phyloP scores from a whole-genome alignment of 2,113 vertebrate species.

The Labrus mixtus region DNA sequence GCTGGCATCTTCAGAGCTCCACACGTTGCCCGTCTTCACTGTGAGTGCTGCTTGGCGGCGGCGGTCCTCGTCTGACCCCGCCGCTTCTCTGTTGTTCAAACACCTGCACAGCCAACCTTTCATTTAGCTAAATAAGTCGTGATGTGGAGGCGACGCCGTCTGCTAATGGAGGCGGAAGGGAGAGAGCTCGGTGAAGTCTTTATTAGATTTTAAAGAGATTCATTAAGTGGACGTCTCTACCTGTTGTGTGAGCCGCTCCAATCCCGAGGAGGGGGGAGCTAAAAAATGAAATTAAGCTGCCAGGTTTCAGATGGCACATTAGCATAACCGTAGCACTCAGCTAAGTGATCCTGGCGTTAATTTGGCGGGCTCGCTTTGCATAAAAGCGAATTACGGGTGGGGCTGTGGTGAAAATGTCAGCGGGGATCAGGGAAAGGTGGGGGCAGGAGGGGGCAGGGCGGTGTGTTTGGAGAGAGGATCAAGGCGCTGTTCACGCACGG shows the following conservation, averaged over 20 bases:
- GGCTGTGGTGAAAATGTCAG: slow-evolving; percentile 37
- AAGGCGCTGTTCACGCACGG: slow-evolving; percentile 19
- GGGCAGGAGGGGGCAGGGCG: background rate
- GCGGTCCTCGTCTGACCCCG: background rate
- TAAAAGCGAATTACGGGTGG: slow-evolving; percentile 53
- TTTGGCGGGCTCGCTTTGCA: slow-evolving; percentile 36
- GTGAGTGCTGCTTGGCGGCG: background rate
- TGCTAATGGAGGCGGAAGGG: slow-evolving; percentile 17
- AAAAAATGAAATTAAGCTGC: slow-evolving; percentile 63
- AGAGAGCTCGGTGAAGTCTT: slow-evolving; percentile 33
- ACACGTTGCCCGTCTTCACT: background rate
- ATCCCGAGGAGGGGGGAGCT: slow-evolving; percentile 19
- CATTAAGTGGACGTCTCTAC: slow-evolving; percentile 38
- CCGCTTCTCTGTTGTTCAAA: background rate
- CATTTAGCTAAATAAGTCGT: slow-evolving; percentile 30
- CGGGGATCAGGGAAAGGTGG: slow-evolving; percentile 2
- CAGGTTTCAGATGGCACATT: slow-evolving; percentile 57
- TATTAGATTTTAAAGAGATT: slow-evolving; percentile 60
- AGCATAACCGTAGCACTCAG: slow-evolving; percentile 55
- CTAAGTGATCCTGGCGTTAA: slow-evolving; percentile 57
- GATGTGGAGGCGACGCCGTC: slow-evolving; percentile 2
- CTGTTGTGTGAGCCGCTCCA: background rate
- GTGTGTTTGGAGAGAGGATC: slow-evolving; percentile 18
- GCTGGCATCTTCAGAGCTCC: background rate
- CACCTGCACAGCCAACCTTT: slow-evolving; percentile 26